phyloP scores from a whole-genome alignment of 2,888 invertebrate genomes.

The Dorcus parallelipipedus region DNA sequence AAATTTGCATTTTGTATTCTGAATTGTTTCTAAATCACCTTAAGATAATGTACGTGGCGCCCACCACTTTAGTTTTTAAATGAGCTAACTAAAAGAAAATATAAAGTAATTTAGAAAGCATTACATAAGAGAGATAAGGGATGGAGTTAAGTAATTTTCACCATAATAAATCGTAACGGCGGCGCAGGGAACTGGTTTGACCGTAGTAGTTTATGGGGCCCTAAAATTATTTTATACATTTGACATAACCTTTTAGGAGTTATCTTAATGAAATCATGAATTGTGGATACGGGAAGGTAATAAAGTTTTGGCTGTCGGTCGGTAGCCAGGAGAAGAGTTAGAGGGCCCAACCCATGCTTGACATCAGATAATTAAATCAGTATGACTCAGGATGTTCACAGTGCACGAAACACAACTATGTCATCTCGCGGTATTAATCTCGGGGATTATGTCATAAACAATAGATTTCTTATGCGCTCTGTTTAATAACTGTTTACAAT shows the following conservation, averaged over 20 bases:
- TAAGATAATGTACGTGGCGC: too few species aligned
- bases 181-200: not conserved
- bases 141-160: not conserved
- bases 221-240: conserved; percentile 16
- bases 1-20: too few species aligned
- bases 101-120: not conserved
- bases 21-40: too few species aligned
- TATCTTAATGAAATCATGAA: conserved; percentile 26
- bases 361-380: conserved; percentile 25
- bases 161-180: not conserved
- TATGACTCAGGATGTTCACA: conserved; percentile 20
- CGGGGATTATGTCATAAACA: conserved; percentile 9
- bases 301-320: conserved; percentile 19
- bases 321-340: conserved; percentile 12
- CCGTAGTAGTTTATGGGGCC: conserved; percentile 6
- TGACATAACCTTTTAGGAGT: conserved; percentile 15
- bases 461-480: not conserved
- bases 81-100: too few species aligned
- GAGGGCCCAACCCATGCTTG: conserved; percentile 21
- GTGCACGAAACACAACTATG: not conserved
- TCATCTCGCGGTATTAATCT: conserved; percentile 11
- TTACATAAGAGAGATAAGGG: conserved; percentile 1
- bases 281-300: conserved; percentile 15
- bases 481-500: too few species aligned
- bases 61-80: too few species aligned